A percentile compares a stretch with the other conserved stretches of the same genome.
phyloP scores from a whole-genome alignment of 2,888 invertebrate species.

The Sycophila texana region DNA sequence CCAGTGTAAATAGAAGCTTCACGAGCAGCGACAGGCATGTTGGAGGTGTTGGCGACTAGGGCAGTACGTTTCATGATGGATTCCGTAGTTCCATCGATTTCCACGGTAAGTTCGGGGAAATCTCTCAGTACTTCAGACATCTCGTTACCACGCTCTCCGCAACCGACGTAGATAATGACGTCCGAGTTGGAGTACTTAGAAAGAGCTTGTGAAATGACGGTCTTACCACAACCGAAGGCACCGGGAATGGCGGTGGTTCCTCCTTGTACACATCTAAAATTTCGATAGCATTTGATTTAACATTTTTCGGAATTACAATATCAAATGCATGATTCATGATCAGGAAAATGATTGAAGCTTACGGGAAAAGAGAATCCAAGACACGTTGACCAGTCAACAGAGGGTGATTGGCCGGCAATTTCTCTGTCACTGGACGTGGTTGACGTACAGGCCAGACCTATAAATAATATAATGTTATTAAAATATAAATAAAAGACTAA shows the following conservation, averaged over 20 bases:
- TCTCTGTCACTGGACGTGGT: slow-evolving; percentile 97
- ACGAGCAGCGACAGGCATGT: slow-evolving; percentile 99
- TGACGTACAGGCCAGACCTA: slow-evolving; percentile 98
- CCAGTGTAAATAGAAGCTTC: slow-evolving; percentile 99
- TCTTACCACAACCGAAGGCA: slow-evolving; percentile 99
- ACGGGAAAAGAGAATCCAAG: slow-evolving; percentile 98
- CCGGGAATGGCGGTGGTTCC: slow-evolving; percentile 99
- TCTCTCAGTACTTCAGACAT: slow-evolving; percentile 99
- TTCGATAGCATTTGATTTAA: no score
- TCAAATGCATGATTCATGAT: not conserved
- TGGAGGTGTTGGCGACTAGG: slow-evolving; percentile 99
- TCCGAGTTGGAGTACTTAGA: slow-evolving; percentile 99
- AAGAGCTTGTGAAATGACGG: slow-evolving; percentile 99
- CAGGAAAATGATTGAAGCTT: slow-evolving; percentile 71
- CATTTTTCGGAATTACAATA: no score
- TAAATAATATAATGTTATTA: slow-evolving; percentile 24
- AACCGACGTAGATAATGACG: slow-evolving; percentile 99
- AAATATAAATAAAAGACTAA: not conserved
- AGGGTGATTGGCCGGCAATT: slow-evolving; percentile 98
- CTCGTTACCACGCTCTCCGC: slow-evolving; percentile 99
- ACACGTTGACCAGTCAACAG: slow-evolving; percentile 98
- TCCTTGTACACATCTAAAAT: slow-evolving; percentile 93
- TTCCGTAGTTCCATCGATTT: slow-evolving; percentile 96
- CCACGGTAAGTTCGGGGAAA: slow-evolving; percentile 98
- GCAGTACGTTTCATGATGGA: slow-evolving; percentile 99